These are phyloP conservation scores for Garrulus glandarius DNA, from an alignment of 2,797 vertebrate species.

Conservation along the genomic window DNA sequence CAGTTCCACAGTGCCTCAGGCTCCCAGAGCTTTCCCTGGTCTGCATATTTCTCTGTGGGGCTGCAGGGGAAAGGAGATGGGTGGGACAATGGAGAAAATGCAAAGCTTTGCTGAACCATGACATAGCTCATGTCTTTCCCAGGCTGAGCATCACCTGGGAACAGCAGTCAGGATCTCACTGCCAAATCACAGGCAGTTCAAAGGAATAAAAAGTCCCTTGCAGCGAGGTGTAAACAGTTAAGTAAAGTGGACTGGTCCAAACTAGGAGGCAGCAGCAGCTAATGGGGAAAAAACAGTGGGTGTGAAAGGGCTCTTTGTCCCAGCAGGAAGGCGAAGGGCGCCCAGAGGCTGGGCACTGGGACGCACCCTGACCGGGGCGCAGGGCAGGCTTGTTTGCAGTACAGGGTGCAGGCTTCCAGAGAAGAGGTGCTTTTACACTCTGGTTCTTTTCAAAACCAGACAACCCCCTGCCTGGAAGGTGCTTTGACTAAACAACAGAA, in stretches of 20 bases:
- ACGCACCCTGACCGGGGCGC: neutral
- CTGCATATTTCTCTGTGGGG: neutral
- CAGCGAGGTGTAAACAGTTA: neutral
- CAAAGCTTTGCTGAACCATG: neutral
- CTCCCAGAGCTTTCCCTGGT: neutral
- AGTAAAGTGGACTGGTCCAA: neutral
- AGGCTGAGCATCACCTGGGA: neutral
- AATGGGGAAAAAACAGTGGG: neutral
- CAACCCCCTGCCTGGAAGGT: neutral
- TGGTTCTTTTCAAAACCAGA: neutral
- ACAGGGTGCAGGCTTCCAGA: neutral
- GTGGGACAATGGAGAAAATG: neutral
- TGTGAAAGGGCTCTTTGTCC: slow-evolving; percentile 46
- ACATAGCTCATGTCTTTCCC: neutral
- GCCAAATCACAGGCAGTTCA: neutral
- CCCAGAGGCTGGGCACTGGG: neutral
- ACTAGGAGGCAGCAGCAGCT: neutral
- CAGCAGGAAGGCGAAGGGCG: neutral
- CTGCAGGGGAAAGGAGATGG: fast-evolving
- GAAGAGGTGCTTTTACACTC: neutral
- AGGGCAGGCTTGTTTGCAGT: neutral
- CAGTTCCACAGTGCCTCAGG: neutral
- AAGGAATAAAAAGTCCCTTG: neutral
- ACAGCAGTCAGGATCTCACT: neutral
- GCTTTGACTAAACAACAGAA: neutral